These are phyloP conservation scores for Aspidiotus rigidus DNA, from an alignment of 2,888 invertebrate genomes.

Conservation along the genomic window DNA sequence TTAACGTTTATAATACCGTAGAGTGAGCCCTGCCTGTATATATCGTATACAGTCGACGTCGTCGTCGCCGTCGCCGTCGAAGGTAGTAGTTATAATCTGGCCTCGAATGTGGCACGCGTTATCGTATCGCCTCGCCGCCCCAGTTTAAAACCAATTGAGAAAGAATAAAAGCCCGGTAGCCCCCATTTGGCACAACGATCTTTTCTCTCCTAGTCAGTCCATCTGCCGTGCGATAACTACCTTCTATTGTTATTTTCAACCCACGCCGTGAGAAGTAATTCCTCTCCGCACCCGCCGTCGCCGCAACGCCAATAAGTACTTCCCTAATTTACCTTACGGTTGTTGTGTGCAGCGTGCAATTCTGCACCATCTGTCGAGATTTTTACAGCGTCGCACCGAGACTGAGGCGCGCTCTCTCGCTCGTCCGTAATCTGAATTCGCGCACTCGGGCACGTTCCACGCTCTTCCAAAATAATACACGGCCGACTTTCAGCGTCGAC, in stretches of 20 bases:
- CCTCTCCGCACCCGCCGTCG: conserved; percentile 14
- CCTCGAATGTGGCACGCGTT: conserved; percentile 33
- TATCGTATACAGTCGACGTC: too few species aligned
- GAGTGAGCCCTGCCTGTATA: not conserved
- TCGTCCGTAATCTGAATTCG: conserved; percentile 9
- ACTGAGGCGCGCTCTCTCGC: conserved; percentile 13
- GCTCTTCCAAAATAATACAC: conserved; percentile 17
- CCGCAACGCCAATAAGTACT: conserved; percentile 27
- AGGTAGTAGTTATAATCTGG: conserved; percentile 28
- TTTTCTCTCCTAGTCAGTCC: conserved; percentile 30
- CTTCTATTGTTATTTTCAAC: conserved; percentile 34
- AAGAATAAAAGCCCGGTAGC: conserved; percentile 32
- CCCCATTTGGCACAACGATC: conserved; percentile 31
- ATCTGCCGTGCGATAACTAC: conserved; percentile 35
- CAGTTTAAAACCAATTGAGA: conserved; percentile 32
- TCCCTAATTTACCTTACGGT: conserved; percentile 34
- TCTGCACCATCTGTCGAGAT: conserved; percentile 33
- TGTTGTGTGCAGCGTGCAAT: conserved; percentile 16
- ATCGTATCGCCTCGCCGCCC: conserved; percentile 27
- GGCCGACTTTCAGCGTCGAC: too few species aligned
- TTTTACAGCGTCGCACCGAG: conserved; percentile 29
- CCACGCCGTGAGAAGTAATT: conserved; percentile 34
- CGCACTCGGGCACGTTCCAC: conserved; percentile 27
- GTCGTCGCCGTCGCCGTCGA: conserved; percentile 8
- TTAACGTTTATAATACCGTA: conserved; percentile 15